A percentile compares a stretch with the other conserved stretches of the same genome.
Evolutionary conservation across 2,797 vertebrate genomes (phyloP).

Genomic region (Bradypodion pumilum): DNA sequence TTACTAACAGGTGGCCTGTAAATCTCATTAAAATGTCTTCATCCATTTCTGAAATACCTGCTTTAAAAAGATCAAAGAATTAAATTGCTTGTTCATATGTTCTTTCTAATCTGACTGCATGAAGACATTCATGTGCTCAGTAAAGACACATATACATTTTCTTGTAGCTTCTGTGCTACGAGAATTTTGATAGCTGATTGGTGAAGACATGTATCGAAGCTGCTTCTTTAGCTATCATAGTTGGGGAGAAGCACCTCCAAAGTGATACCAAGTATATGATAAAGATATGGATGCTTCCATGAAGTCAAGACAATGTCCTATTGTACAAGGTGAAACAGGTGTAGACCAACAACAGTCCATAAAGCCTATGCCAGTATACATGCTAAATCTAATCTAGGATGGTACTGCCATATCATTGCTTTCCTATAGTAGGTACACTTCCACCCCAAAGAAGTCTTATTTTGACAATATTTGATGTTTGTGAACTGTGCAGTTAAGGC

Average conservation of each 20-base stretch:
- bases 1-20: conserved; percentile 1
- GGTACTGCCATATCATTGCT: neutral
- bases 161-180: neutral
- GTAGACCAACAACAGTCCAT: neutral
- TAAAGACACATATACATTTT: neutral
- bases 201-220: neutral
- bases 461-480: neutral
- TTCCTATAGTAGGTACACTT: neutral
- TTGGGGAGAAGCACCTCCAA: neutral
- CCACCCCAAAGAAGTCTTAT: neutral
- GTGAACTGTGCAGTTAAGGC: neutral
- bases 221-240: neutral
- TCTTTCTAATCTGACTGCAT: neutral
- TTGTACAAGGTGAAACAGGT: neutral
- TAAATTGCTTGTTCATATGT: neutral
- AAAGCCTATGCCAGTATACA: neutral
- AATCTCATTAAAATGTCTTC: neutral
- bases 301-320: too few relatives aligned
- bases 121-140: neutral
- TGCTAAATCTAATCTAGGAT: neutral
- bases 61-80: neutral
- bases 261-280: too few relatives aligned
- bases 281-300: neutral
- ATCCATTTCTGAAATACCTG: neutral
- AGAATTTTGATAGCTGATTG: neutral